Evolutionary conservation across 2,888 invertebrate species (phyloP), one percentile per base, ranked within the genome.

Genomic region (Hirtodrosophila trivittata): DNA sequence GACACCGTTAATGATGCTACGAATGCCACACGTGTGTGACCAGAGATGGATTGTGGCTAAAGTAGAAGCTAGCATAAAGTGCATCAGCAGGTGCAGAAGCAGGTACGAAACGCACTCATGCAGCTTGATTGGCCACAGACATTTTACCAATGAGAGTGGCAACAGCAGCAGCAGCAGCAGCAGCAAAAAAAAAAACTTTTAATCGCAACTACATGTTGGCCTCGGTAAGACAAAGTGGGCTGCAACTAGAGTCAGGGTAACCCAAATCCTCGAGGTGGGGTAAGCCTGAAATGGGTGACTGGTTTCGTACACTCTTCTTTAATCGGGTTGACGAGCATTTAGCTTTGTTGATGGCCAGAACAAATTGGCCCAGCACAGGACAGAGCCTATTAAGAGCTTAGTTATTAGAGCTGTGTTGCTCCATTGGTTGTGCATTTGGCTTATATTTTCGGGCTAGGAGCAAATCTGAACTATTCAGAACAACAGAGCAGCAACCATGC

Each of bases 71-170:
- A 1, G 21, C 12, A 21, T 18, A 26, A 2, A 41, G n/a, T 18
- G 12, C 9, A n/a, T 9, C 26, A 26, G 16, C 14, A 37, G 16
- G 4, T 12, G 18, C 30, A 39, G 42, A 25, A 33, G 56, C 62
- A 77, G 62, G 63, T 59, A 66, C 30, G 56, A 55, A 57, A 78
- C 58, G 86, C 86, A 86, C 75, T 86, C 84, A 81, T 81, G 81
- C 81, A 86, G 82, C 77, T 84, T 84, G 82, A 86, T 82, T 86
- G 81, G 68, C 81, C 85, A 70, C 74, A 73, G 75, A 71, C 66
- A 75, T 59, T 66, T 67, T 28, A 54, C 63, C 73, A 76, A 76
- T 76, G 80, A 64, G 80, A 64, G 51, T 9, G 13, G 32, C 50
- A 26, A 57, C 10, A 35, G 43, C 18, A 43, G 38, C 43, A 28